A percentile compares a stretch with the other conserved stretches of the same genome.
phyloP scores from a whole-genome alignment of 2,113 vertebrate genomes.

The Chiloscyllium plagiosum region DNA sequence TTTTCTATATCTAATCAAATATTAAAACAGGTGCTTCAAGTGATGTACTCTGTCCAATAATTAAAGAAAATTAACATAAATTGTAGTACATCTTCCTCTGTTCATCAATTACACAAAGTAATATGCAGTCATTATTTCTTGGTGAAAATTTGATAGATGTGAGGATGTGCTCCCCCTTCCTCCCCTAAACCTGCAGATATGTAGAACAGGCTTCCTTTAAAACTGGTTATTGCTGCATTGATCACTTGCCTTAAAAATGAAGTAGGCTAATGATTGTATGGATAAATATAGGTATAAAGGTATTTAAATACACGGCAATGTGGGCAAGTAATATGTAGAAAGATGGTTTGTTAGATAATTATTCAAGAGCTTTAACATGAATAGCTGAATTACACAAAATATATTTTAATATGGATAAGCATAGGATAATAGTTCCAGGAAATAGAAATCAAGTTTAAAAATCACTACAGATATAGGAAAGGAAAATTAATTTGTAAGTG shows the following conservation, averaged over 20 bases:
- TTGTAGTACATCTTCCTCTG: background rate
- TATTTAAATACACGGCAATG: background rate
- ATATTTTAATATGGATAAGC: background rate
- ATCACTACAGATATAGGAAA: background rate
- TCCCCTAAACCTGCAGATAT: background rate
- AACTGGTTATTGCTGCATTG: background rate
- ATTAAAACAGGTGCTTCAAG: background rate
- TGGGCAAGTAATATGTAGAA: background rate
- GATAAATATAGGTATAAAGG: background rate
- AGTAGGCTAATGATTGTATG: background rate
- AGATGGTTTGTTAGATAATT: background rate
- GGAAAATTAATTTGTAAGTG: background rate
- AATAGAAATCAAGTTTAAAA: background rate
- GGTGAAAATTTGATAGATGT: background rate
- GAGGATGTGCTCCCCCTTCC: background rate
- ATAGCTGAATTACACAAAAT: background rate
- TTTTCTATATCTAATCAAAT: background rate
- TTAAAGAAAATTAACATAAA: background rate
- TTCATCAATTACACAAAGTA: background rate
- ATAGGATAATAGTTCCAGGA: background rate
- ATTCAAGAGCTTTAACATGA: background rate
- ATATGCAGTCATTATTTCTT: background rate
- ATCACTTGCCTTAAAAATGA: background rate
- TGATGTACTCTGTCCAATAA: background rate
- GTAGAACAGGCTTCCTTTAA: background rate